These are phyloP conservation scores for Meloidogyne exigua DNA, from an alignment of 1,140 invertebrate species.

Conservation along the genomic window DNA sequence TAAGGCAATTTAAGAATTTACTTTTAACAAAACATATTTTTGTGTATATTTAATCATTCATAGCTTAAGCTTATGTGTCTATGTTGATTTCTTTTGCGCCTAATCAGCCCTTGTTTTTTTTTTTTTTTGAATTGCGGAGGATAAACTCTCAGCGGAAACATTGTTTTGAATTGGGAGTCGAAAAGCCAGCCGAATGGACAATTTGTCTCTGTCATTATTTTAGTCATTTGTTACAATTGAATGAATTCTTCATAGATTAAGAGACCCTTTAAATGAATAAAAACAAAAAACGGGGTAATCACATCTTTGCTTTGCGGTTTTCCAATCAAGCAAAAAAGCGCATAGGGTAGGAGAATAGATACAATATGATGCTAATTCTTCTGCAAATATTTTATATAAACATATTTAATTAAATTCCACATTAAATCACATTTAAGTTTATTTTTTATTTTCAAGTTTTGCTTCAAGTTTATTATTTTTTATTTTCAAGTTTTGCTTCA, in stretches of 20 bases:
- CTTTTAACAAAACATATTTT: background rate
- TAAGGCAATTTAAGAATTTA: background rate
- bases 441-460: background rate
- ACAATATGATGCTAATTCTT: background rate
- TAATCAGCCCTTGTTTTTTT: background rate
- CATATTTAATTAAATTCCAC: background rate
- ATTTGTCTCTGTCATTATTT: background rate
- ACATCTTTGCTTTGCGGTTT: background rate
- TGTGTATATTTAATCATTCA: background rate
- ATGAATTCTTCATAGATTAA: background rate
- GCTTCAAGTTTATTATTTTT: background rate
- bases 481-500: background rate
- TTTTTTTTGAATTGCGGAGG: background rate
- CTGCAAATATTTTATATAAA: background rate
- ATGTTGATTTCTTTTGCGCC: background rate
- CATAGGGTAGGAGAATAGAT: background rate
- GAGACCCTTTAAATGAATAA: background rate
- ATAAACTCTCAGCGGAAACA: background rate
- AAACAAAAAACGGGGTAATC: background rate
- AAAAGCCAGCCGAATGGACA: conserved; percentile 1
- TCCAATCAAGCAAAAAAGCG: background rate
- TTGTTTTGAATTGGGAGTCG: background rate
- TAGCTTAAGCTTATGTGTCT: background rate
- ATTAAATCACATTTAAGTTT: background rate
- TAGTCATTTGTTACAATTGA: conserved; percentile 2